phyloP scores from a whole-genome alignment of 2,888 invertebrate species.

The Drosophila flavopinicola region DNA sequence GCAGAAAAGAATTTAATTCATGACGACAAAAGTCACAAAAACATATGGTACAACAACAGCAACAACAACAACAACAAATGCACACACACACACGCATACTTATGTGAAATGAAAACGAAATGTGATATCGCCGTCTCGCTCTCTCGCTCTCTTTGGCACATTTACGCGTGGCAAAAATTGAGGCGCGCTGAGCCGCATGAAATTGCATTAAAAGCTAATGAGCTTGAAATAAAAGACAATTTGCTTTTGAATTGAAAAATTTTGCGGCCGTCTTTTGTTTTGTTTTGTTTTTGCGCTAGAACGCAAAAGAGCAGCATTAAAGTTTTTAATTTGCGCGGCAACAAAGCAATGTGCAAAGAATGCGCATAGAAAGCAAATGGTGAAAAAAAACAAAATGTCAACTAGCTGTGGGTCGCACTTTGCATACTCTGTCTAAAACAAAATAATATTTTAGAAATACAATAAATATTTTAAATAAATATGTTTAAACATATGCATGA shows the following conservation, averaged over 20 bases:
- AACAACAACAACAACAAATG: slow-evolving; percentile 15
- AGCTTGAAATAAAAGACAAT: slow-evolving; percentile 78
- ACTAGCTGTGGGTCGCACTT: not conserved
- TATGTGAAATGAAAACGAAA: slow-evolving; percentile 61
- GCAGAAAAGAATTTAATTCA: slow-evolving; percentile 71
- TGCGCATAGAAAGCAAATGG: slow-evolving; percentile 13
- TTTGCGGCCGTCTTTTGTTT: slow-evolving; percentile 28
- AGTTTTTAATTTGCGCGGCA: slow-evolving; percentile 49
- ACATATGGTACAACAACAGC: slow-evolving; percentile 61
- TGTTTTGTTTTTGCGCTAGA: slow-evolving; percentile 15
- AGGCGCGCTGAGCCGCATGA: slow-evolving; percentile 75
- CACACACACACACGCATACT: not conserved
- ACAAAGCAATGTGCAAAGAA: slow-evolving; percentile 11
- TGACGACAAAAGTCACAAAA: slow-evolving; percentile 77
- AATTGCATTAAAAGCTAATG: slow-evolving; percentile 78
- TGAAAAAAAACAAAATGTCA: not conserved
- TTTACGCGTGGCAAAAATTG: slow-evolving; percentile 71
- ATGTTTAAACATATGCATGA: no score
- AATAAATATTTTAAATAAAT: not conserved
- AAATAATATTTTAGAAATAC: no score
- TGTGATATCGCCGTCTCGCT: slow-evolving; percentile 66
- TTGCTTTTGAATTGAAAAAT: slow-evolving; percentile 67
- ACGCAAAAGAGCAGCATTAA: slow-evolving; percentile 24
- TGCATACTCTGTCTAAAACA: slow-evolving; percentile 8
- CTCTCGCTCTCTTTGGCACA: slow-evolving; percentile 21